Evolutionary conservation across 1,140 invertebrate species (phyloP).

Genomic region (Heliothis virescens): DNA sequence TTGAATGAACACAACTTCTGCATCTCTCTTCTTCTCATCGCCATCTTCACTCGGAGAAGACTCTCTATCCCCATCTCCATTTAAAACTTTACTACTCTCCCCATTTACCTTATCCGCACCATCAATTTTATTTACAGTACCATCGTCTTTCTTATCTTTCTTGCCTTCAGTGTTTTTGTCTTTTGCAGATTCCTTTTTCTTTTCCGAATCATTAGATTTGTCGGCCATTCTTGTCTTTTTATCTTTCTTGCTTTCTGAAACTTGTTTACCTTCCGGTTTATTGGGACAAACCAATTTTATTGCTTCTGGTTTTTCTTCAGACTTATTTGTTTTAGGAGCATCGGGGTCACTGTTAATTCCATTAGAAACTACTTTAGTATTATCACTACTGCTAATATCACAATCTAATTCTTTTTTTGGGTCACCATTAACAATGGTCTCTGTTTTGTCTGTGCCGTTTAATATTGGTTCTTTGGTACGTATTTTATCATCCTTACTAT

Average conservation of each 20-base stretch:
- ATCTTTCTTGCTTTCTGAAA: constrained; percentile 73
- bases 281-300: constrained; percentile 57
- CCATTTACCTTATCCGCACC: constrained; percentile 67
- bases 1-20: constrained; percentile 96
- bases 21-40: constrained; percentile 89
- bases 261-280: constrained; percentile 66
- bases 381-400: constrained; percentile 85
- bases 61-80: constrained; percentile 81
- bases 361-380: constrained; percentile 82
- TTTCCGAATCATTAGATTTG: constrained; percentile 66
- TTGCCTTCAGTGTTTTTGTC: constrained; percentile 66
- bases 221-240: constrained; percentile 71
- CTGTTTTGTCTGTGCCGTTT: constrained; percentile 74
- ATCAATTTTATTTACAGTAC: constrained; percentile 54
- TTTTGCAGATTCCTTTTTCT: constrained; percentile 64
- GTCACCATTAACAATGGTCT: constrained; percentile 77
- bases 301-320: constrained; percentile 68
- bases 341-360: constrained; percentile 80
- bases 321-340: constrained; percentile 76
- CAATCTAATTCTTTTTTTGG: constrained; percentile 79
- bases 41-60: constrained; percentile 86
- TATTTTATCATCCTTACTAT: constrained; percentile 73
- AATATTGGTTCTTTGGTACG: constrained; percentile 81
- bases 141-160: constrained; percentile 61
- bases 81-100: constrained; percentile 70